Base-by-base conservation (phyloP, 2,888 invertebrate species). In the Dinocampus coccinellae region DNA sequence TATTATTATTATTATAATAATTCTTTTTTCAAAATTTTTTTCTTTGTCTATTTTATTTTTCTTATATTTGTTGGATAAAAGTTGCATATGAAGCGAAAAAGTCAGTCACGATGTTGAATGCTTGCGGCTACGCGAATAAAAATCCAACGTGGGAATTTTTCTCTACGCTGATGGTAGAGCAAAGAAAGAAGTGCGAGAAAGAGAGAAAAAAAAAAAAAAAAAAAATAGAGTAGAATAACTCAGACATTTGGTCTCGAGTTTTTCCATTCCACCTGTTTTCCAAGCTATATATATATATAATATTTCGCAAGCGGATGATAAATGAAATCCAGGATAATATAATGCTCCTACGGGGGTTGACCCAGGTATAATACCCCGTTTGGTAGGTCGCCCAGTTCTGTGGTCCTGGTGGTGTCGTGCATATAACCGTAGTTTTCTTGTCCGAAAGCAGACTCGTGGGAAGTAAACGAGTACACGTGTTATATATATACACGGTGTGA, bases 321-420 rank as follows among this genome's bases (percentile, higher is more conserved):
- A 82, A 83, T 79, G 78, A 78, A 82, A 83, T 83, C 77, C 76
- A 72, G 69, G 77, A 73, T 79, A 83, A 82, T 82, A 80, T 82
- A 81, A 81, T 83, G 80, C 76, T 74, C 70, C 67, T 72, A 60
- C 29, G 69, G 73, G 61, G 72, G 66, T 70, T 68, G 73, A 73
- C 69, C 69, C 63, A 65, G 73, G 75, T 79, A 79, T 79, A 77
- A 77, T 39, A 39, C n/a, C 16, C 78, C 63, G 77, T 80, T 80
- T 81, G 82, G 75, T 78, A 77, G 79, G 74, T 79, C 69, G 78
- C 77, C 47, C 47, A 47, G 47, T 47, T 64, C 69, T 72, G 73
- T 66, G 78, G 74, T 74, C 62, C 63, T 22, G 71, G 63, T 60
- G 60, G 73, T 47, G 75, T 66, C 71, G 70, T 71, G 70, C 72